Conservation (phyloP, 2,888 invertebrate species). For the Chloroclysta siterata region DNA sequence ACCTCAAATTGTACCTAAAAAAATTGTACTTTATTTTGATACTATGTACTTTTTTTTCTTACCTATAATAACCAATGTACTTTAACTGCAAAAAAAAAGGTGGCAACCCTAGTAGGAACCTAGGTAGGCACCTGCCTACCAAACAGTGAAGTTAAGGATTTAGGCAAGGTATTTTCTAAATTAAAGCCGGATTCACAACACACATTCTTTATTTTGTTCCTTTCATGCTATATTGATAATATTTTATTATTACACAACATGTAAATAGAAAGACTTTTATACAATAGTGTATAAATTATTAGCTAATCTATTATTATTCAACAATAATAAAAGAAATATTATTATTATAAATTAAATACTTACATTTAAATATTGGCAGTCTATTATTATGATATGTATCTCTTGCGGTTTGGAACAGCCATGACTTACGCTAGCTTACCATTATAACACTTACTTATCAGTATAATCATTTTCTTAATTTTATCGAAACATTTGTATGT, state of each 20-base stretch:
- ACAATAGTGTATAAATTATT: slow-evolving; percentile 83
- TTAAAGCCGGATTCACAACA: slow-evolving; percentile 70
- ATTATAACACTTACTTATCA: slow-evolving; percentile 39
- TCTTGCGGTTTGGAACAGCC: slow-evolving; percentile 84
- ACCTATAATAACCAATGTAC: no score
- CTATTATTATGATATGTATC: slow-evolving; percentile 85
- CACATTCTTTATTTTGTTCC: slow-evolving; percentile 76
- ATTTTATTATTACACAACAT: slow-evolving; percentile 83
- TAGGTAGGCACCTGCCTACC: no score
- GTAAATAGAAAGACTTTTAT: slow-evolving; percentile 85
- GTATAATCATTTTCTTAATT: slow-evolving; percentile 13
- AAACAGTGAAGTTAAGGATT: no score
- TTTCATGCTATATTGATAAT: slow-evolving; percentile 68
- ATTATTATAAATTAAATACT: slow-evolving; percentile 32
- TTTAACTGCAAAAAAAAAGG: no score
- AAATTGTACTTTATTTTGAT: no score
- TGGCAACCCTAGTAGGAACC: no score
- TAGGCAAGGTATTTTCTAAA: slow-evolving; percentile 28
- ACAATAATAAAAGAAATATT: slow-evolving; percentile 80
- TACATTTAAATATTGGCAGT: slow-evolving; percentile 74
- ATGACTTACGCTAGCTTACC: slow-evolving; percentile 49
- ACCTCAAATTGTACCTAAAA: no score
- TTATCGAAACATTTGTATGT: slow-evolving; percentile 28
- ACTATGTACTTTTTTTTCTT: no score
- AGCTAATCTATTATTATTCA: slow-evolving; percentile 78